phyloP scores from a whole-genome alignment of 2,113 vertebrate species.

The Sula dactylatra region DNA sequence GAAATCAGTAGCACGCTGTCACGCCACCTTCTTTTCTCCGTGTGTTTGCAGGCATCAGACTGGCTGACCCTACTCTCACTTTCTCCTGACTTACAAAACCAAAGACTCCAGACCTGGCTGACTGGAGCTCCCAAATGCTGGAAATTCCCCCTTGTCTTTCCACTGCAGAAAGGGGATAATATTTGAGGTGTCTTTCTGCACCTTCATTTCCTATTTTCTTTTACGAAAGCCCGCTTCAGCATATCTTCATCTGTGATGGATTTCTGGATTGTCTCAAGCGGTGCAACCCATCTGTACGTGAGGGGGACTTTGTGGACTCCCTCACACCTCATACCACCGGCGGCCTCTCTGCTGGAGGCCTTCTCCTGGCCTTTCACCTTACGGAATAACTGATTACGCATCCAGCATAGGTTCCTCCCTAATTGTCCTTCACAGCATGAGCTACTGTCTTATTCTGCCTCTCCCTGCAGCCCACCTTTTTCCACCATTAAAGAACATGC shows the following conservation, averaged over 20 bases:
- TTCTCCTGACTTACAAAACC: not conserved
- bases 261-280: not conserved
- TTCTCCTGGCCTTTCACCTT: not conserved
- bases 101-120: not conserved
- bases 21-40: not conserved
- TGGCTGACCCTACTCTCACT: not conserved
- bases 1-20: not conserved
- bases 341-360: not conserved
- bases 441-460: not conserved
- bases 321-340: not conserved
- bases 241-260: not conserved
- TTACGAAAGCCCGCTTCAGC: not conserved
- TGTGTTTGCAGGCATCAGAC: not conserved
- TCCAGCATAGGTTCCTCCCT: not conserved
- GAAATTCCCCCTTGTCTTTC: not conserved
- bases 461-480: not conserved
- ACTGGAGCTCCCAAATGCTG: not conserved
- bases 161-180: no score
- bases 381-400: not conserved
- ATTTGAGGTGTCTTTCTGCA: not conserved
- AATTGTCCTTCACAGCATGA: not conserved
- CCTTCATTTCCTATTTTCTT: not conserved
- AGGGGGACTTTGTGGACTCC: not conserved
- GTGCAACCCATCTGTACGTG: not conserved
- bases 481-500: not conserved